Evolutionary conservation across 2,797 vertebrate genomes (phyloP).

Genomic region (Bucorvus abyssinicus): DNA sequence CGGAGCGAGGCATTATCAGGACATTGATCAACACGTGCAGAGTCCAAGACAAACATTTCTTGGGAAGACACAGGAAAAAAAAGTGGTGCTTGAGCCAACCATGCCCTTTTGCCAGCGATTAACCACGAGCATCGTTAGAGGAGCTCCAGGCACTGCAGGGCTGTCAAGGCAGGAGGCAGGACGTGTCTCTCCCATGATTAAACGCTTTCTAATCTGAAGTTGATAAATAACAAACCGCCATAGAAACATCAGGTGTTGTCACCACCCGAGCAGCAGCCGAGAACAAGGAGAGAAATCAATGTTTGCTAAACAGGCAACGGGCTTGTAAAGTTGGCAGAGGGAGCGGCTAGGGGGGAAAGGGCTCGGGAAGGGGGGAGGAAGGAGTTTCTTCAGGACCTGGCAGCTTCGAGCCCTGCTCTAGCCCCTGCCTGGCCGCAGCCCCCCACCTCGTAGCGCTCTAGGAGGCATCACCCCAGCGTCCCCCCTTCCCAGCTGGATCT

Average conservation of each 20-base stretch:
- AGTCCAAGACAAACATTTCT: slow-evolving; percentile 9
- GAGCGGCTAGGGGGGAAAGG: neutral
- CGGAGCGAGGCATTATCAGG: neutral
- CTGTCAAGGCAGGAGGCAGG: neutral
- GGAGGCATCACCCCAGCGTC: neutral
- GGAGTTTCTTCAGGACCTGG: neutral
- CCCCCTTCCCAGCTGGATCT: neutral
- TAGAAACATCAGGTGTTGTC: slow-evolving; percentile 21
- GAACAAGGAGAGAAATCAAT: neutral
- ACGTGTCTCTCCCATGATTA: neutral
- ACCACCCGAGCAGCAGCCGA: neutral
- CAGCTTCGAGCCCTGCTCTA: neutral
- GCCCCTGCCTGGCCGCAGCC: neutral
- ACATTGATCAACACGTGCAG: neutral
- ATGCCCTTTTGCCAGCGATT: neutral
- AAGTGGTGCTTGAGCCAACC: neutral
- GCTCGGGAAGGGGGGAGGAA: rapidly evolving
- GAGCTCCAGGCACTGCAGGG: neutral
- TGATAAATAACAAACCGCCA: slow-evolving; percentile 28
- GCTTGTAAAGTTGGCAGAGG: neutral
- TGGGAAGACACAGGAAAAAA: neutral
- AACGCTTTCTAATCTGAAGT: slow-evolving; percentile 29
- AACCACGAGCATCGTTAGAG: neutral
- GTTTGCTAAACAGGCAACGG: slow-evolving; percentile 12
- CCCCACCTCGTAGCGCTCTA: no score